Conservation (phyloP, 2,113 vertebrate genomes). For the Gymnobelideus leadbeateri region DNA sequence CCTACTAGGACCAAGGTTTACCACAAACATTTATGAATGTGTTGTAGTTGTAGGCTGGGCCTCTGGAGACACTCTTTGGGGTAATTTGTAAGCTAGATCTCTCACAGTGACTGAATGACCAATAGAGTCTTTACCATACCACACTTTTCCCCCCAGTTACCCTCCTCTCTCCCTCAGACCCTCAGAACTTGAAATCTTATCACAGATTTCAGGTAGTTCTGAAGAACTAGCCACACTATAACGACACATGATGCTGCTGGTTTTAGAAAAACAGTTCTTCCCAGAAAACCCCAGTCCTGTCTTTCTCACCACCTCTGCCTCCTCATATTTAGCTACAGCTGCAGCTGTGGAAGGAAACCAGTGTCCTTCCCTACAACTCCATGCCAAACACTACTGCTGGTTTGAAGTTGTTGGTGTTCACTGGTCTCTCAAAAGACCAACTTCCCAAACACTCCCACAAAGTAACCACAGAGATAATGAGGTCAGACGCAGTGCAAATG, state of each 20-base stretch:
- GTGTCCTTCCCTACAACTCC: neutral
- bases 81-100: neutral
- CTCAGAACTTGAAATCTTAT: neutral
- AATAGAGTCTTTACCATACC: neutral
- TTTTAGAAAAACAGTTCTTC: conserved; percentile 27
- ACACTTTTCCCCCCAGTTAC: neutral
- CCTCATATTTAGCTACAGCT: neutral
- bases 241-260: neutral
- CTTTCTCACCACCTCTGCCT: neutral
- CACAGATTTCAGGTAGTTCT: conserved; percentile 24
- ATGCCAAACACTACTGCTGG: neutral
- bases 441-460: neutral
- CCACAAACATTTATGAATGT: neutral
- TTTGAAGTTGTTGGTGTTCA: neutral
- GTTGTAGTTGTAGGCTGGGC: neutral
- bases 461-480: neutral
- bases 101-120: neutral
- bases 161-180: neutral
- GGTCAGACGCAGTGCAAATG: neutral
- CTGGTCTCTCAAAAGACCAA: conserved; percentile 11
- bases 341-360: conserved; percentile 15
- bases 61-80: neutral
- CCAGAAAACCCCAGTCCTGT: conserved; percentile 1
- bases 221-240: neutral
- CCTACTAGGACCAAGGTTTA: neutral